Percentiles rank a stretch among this genome's conserved stretches.
phyloP scores from a whole-genome alignment of 2,113 vertebrate genomes.

The Bungarus multicinctus region DNA sequence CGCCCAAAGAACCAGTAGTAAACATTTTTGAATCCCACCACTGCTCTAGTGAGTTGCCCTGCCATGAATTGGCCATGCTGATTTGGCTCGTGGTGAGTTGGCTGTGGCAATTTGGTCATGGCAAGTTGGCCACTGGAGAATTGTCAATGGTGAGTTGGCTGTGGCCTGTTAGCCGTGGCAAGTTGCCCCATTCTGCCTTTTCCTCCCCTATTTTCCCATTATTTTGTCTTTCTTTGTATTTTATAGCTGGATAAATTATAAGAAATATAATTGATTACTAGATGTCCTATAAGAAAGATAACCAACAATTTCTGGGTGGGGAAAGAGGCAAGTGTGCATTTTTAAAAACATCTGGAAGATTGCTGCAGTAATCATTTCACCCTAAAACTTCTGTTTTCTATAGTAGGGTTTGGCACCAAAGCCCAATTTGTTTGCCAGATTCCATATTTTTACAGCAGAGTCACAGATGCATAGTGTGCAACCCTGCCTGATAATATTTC shows the following conservation, averaged over 20 bases:
- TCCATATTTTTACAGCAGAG: not conserved
- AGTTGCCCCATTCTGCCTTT: too few relatives aligned
- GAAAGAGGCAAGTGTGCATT: not conserved
- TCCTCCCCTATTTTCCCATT: not conserved
- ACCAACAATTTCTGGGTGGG: not conserved
- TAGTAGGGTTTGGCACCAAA: not conserved
- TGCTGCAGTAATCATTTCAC: not conserved
- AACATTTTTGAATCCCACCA: too few relatives aligned
- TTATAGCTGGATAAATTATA: not conserved
- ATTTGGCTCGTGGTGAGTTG: too few relatives aligned
- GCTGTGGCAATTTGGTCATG: too few relatives aligned
- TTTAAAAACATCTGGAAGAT: not conserved
- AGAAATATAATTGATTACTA: not conserved
- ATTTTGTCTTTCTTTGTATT: not conserved
- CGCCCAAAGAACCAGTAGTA: too few relatives aligned
- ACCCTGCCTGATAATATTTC: not conserved
- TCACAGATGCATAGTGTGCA: not conserved
- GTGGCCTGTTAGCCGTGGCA: too few relatives aligned
- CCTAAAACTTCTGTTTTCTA: not conserved
- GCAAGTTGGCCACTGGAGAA: too few relatives aligned
- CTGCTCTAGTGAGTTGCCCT: too few relatives aligned
- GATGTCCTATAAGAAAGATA: not conserved
- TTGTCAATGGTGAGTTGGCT: too few relatives aligned
- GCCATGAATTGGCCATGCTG: too few relatives aligned
- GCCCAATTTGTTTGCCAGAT: not conserved